A percentile compares a stretch with the other conserved stretches of the same genome.
These are phyloP conservation scores for Vidua chalybeata DNA, from an alignment of 2,113 vertebrate species.

Conservation along the genomic window DNA sequence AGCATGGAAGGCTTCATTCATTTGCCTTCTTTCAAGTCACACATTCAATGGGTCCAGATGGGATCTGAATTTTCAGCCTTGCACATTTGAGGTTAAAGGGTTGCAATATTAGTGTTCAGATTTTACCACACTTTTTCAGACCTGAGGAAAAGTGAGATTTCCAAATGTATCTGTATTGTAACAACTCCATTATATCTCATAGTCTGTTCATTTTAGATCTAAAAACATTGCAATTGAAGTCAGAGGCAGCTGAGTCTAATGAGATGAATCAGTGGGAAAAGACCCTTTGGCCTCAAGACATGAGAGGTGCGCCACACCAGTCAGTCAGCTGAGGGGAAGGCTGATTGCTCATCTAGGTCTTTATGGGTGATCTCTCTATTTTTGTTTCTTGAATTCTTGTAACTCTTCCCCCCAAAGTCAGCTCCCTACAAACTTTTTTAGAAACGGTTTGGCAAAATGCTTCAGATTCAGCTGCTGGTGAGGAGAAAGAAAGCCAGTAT, in stretches of 20 bases:
- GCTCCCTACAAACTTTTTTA: background rate
- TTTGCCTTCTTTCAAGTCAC: background rate
- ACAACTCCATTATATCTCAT: background rate
- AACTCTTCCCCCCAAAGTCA: background rate
- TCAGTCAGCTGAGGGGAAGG: background rate
- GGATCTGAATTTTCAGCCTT: slow-evolving; percentile 2
- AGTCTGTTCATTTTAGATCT: background rate
- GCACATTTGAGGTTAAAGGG: slow-evolving; percentile 9
- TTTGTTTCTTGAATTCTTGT: background rate
- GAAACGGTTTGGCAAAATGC: background rate
- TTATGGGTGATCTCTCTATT: background rate
- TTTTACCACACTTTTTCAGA: background rate
- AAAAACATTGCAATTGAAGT: background rate
- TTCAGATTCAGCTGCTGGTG: background rate
- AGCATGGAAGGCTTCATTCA: background rate
- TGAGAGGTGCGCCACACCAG: background rate
- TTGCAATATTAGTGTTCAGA: background rate
- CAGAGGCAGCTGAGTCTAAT: background rate
- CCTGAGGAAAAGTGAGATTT: background rate
- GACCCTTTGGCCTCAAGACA: background rate
- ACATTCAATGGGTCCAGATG: background rate
- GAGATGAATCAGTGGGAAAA: background rate
- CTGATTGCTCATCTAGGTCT: background rate
- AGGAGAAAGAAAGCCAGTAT: background rate
- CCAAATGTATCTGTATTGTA: background rate